phyloP scores from a whole-genome alignment of 2,888 invertebrate genomes.

The Neoitamus cyanurus region DNA sequence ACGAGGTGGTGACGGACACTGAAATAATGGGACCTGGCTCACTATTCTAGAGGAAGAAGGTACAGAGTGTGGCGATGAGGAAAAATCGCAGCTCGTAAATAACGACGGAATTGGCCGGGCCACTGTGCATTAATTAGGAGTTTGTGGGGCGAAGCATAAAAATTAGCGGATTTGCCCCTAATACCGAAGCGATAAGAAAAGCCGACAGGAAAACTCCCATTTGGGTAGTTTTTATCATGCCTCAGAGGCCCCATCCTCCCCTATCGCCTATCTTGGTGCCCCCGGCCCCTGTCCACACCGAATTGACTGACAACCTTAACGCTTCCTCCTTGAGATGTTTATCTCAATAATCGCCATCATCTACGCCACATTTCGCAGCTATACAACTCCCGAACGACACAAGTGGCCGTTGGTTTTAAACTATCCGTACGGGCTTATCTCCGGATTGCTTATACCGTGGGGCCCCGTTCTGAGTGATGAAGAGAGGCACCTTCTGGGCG shows the following conservation, averaged over 20 bases:
- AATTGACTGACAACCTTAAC: slow-evolving; percentile 23
- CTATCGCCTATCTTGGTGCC: background rate
- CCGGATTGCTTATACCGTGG: background rate
- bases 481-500: background rate
- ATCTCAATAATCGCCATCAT: slow-evolving; percentile 33
- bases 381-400: background rate
- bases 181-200: background rate
- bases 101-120: slow-evolving; percentile 8
- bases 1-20: slow-evolving; percentile 1
- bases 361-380: slow-evolving; percentile 13
- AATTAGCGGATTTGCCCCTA: background rate
- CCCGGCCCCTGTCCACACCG: background rate
- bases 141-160: background rate
- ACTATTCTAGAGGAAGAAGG: background rate
- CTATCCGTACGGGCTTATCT: background rate
- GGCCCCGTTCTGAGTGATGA: background rate
- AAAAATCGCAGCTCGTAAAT: slow-evolving; percentile 18
- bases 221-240: slow-evolving; percentile 7
- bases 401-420: slow-evolving; percentile 32
- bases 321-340: slow-evolving; percentile 26
- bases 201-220: background rate
- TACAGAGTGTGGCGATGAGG: background rate
- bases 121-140: background rate
- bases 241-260: background rate
- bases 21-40: background rate